Conservation (phyloP, 2,113 vertebrate species). For the Pangasianodon gigas region DNA sequence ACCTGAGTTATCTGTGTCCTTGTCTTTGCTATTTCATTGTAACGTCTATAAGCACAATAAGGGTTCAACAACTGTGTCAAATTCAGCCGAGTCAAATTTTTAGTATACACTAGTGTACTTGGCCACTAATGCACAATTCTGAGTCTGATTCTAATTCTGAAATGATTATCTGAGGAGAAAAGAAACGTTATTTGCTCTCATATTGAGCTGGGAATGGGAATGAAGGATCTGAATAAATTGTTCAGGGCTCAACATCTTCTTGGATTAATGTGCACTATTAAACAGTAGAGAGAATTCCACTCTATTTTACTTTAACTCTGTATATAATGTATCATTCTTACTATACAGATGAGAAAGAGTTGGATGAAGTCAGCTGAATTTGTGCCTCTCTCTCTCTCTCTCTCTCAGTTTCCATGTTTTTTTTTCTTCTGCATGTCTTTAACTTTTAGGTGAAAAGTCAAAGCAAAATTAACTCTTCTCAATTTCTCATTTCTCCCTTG, state of each 20-base stretch:
- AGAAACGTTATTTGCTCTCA: neutral
- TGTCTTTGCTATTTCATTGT: neutral
- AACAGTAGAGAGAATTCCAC: slow-evolving; percentile 1
- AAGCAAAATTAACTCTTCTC: neutral
- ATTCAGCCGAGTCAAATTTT: neutral
- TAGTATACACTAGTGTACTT: neutral
- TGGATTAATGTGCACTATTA: neutral
- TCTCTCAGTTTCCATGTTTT: neutral
- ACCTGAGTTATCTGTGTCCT: neutral
- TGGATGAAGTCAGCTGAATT: neutral
- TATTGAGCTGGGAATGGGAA: neutral
- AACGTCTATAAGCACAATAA: neutral
- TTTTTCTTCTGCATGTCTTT: neutral
- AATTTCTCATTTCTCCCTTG: neutral
- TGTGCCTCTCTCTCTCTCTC: neutral
- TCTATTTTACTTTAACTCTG: neutral
- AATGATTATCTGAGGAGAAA: neutral
- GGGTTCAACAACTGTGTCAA: neutral
- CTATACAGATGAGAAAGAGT: neutral
- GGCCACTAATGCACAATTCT: neutral
- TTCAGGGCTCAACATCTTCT: neutral
- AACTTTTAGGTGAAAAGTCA: neutral
- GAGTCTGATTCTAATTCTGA: neutral
- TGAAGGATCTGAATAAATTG: neutral
- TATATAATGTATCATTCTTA: neutral